Evolutionary conservation across 2,888 invertebrate species (phyloP).

Genomic region (Phortica okadai): DNA sequence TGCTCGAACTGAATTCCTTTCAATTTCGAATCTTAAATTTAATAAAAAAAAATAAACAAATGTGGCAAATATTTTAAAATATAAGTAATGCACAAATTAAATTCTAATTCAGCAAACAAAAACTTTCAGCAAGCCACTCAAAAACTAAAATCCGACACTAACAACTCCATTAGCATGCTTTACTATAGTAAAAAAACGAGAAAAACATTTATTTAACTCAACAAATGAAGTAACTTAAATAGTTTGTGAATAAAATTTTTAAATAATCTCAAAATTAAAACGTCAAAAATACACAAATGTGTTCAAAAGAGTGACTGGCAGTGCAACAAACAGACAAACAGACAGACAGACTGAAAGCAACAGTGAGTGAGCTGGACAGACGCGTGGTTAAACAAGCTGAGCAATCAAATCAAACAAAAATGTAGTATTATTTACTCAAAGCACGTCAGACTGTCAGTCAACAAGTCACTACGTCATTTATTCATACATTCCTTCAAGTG

Average conservation of each 20-base stretch:
- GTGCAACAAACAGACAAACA: constrained; percentile 47
- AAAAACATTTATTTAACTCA: not conserved
- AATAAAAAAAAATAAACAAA: too few species aligned
- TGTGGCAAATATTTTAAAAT: not conserved
- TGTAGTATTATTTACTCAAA: not conserved
- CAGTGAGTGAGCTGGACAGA: constrained; percentile 22
- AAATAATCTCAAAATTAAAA: constrained; percentile 40
- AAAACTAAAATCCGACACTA: constrained; percentile 41
- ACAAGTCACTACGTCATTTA: not conserved
- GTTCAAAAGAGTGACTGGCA: constrained; percentile 57
- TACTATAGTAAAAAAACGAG: not conserved
- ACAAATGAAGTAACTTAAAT: not conserved
- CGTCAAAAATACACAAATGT: constrained; percentile 44
- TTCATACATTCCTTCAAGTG: constrained; percentile 40
- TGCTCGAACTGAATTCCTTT: too few species aligned
- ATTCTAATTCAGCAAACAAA: not conserved
- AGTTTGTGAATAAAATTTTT: not conserved
- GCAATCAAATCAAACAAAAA: not conserved
- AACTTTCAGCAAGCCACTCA: constrained; percentile 41
- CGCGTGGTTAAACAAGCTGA: constrained; percentile 15
- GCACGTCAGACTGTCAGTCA: constrained; percentile 23
- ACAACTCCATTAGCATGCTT: not conserved
- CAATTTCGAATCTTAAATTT: too few species aligned
- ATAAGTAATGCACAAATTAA: not conserved
- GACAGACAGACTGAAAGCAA: constrained; percentile 54